Evolutionary conservation across 2,888 invertebrate species (phyloP).

Genomic region (Lasioglossum leucozonium): DNA sequence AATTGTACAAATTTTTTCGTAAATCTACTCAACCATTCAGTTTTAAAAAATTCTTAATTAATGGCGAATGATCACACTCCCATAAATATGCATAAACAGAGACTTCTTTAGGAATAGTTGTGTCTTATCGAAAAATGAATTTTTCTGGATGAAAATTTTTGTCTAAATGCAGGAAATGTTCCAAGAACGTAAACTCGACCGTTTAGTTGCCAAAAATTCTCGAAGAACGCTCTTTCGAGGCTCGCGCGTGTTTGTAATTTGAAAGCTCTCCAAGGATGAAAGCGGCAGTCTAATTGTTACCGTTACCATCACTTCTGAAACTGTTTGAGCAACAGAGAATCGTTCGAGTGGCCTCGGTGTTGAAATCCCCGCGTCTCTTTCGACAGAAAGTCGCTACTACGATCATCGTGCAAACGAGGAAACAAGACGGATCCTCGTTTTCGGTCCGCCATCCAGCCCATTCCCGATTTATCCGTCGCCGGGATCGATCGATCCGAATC

Average conservation of each 20-base stretch:
- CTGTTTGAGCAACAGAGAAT: not conserved
- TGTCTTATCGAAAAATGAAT: not conserved
- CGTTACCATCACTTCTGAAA: not conserved
- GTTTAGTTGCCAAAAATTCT: not conserved
- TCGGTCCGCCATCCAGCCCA: not conserved
- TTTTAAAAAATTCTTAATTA: too few species aligned
- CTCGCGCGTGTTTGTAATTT: not conserved
- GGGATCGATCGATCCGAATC: slow-evolving; percentile 41
- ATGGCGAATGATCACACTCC: too few species aligned
- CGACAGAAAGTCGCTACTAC: not conserved
- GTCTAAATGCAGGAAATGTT: not conserved
- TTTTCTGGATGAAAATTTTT: too few species aligned
- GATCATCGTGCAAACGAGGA: not conserved
- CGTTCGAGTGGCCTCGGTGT: not conserved
- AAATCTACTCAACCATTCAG: too few species aligned
- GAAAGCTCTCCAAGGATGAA: not conserved
- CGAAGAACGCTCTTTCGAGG: not conserved
- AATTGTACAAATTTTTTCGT: too few species aligned
- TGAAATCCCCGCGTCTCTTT: not conserved
- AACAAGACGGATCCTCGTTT: not conserved
- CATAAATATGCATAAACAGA: too few species aligned
- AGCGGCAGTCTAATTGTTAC: not conserved
- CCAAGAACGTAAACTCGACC: not conserved
- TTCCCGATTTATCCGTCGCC: not conserved
- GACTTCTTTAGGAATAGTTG: not conserved